A percentile compares a stretch with the other conserved stretches of the same genome.
Evolutionary conservation across 1,140 invertebrate species (phyloP).

Genomic region (Drosophila sproati): DNA sequence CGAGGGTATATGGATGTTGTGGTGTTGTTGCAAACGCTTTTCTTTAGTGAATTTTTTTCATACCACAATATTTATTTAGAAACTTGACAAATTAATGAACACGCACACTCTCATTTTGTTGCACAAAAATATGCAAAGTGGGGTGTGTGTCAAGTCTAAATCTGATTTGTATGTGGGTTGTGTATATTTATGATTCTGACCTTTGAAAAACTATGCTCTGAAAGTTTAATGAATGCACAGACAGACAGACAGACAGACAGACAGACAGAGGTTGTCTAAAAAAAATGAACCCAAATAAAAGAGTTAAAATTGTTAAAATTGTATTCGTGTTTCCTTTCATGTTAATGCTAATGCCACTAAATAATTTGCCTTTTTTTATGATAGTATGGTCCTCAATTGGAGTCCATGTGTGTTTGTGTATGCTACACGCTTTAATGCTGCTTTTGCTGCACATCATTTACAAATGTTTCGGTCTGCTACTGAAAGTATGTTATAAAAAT

Average conservation of each 20-base stretch:
- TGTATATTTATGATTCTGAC: constrained; percentile 9
- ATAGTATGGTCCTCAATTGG: neutral
- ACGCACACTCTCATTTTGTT: constrained; percentile 11
- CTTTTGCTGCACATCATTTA: constrained; percentile 47
- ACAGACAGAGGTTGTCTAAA: neutral
- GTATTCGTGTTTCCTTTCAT: constrained; percentile 62
- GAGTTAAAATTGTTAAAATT: constrained; percentile 73
- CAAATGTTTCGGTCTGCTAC: constrained; percentile 54
- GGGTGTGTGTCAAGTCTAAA: constrained; percentile 5
- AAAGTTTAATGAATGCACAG: constrained; percentile 43
- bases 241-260: too few species aligned
- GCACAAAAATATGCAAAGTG: constrained; percentile 9
- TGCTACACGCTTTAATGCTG: constrained; percentile 28
- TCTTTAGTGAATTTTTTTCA: neutral
- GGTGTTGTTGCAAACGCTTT: neutral
- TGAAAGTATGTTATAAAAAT: constrained; percentile 82
- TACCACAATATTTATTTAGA: neutral
- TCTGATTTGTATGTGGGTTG: constrained; percentile 14
- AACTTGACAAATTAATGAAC: constrained; percentile 3
- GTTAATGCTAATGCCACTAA: constrained; percentile 62
- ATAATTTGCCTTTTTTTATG: constrained; percentile 23
- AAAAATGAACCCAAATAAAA: constrained; percentile 20
- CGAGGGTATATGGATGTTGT: neutral
- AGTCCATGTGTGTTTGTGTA: neutral
- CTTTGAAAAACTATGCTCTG: constrained; percentile 52